Conservation (phyloP, 2,797 vertebrate species). For the Sphenodon punctatus region DNA sequence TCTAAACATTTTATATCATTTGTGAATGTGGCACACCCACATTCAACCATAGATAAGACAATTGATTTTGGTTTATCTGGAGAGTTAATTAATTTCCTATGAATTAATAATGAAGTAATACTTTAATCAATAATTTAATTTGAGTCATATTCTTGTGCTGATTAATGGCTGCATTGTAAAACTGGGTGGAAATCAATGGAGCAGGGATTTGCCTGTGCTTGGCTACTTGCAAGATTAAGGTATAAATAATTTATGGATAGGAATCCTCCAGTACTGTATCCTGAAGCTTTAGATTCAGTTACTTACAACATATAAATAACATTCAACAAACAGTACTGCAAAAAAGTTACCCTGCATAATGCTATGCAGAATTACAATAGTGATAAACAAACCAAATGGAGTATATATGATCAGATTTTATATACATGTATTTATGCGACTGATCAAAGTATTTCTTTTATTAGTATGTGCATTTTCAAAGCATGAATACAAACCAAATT, state of each 20-base stretch:
- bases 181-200: not conserved
- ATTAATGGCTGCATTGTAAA: not conserved
- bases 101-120: too few species aligned
- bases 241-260: too few species aligned
- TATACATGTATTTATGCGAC: slow-evolving; percentile 3
- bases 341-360: not conserved
- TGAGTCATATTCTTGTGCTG: not conserved
- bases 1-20: too few species aligned
- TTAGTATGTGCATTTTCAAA: slow-evolving; percentile 3
- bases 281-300: not conserved
- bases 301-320: not conserved
- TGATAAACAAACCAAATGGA: not conserved
- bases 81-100: not conserved
- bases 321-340: not conserved
- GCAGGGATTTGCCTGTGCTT: not conserved
- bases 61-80: not conserved
- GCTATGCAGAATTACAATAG: not conserved
- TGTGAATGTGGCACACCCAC: too few species aligned
- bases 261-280: not conserved
- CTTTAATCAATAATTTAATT: not conserved
- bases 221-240: not conserved
- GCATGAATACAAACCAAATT: not conserved
- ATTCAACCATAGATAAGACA: too few species aligned
- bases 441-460: slow-evolving; percentile 21
- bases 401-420: not conserved